phyloP scores from a whole-genome alignment of 2,888 invertebrate species.

The Metopia argyrocephala region DNA sequence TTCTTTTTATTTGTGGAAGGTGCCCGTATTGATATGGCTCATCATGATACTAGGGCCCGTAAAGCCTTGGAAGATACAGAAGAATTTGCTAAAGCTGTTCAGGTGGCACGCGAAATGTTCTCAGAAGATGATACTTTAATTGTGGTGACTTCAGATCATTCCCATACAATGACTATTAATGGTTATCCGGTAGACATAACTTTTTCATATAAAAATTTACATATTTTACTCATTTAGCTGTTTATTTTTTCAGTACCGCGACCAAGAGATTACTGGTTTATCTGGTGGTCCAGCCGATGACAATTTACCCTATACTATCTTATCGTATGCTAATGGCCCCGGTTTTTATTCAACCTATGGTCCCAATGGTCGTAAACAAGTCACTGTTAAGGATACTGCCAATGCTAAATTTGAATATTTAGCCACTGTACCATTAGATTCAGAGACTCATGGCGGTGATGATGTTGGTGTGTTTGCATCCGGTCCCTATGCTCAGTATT shows the following conservation, averaged over 20 bases:
- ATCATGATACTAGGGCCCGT: slow-evolving; percentile 83
- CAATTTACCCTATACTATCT: slow-evolving; percentile 82
- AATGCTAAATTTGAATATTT: slow-evolving; percentile 79
- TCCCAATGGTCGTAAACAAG: slow-evolving; percentile 69
- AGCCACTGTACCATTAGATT: slow-evolving; percentile 81
- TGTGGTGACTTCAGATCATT: slow-evolving; percentile 90
- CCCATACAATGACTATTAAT: slow-evolving; percentile 87
- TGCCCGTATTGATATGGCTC: slow-evolving; percentile 80
- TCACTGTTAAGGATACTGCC: slow-evolving; percentile 68
- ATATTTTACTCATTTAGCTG: too few species aligned
- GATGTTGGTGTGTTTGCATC: slow-evolving; percentile 88
- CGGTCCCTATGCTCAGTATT: slow-evolving; percentile 89
- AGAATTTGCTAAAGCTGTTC: slow-evolving; percentile 86
- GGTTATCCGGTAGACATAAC: slow-evolving; percentile 84
- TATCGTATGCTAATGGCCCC: slow-evolving; percentile 88
- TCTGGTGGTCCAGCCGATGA: slow-evolving; percentile 80
- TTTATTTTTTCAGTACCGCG: slow-evolving; percentile 75
- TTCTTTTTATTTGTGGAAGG: slow-evolving; percentile 87
- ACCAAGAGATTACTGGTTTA: slow-evolving; percentile 81
- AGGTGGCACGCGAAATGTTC: slow-evolving; percentile 82
- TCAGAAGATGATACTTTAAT: slow-evolving; percentile 86
- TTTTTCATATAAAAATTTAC: background rate
- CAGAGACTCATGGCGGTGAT: slow-evolving; percentile 88
- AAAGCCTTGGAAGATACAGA: slow-evolving; percentile 89
- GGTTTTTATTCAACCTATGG: slow-evolving; percentile 80